Percentiles rank a stretch among this genome's conserved stretches.
Conservation (phyloP, 2,888 invertebrate genomes). For the Coleophora flavipennella region DNA sequence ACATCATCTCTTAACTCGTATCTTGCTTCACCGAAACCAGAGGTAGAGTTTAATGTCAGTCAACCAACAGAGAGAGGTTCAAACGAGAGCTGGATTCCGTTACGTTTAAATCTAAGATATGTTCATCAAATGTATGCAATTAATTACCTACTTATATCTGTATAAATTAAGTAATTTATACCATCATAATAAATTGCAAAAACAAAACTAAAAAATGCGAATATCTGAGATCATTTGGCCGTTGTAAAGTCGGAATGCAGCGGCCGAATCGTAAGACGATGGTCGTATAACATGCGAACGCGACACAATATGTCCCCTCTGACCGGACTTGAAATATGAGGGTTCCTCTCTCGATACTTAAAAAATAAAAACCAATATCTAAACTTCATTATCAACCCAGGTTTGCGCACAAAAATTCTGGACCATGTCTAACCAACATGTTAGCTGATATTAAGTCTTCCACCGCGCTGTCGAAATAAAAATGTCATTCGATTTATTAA, state of each 20-base stretch:
- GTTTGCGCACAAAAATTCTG: constrained; percentile 25
- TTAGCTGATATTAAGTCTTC: constrained; percentile 43
- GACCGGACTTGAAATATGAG: constrained; percentile 55
- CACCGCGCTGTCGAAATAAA: constrained; percentile 32
- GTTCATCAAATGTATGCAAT: no score
- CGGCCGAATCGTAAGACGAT: constrained; percentile 14
- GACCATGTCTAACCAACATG: constrained; percentile 41
- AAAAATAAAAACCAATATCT: constrained; percentile 39
- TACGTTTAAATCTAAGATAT: no score
- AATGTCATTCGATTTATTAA: constrained; percentile 34
- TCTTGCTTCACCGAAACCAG: no score
- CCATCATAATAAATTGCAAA: constrained; percentile 20
- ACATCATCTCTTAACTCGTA: no score
- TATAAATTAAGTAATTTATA: no score
- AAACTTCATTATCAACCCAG: constrained; percentile 33
- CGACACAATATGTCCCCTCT: constrained; percentile 41
- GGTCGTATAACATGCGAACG: constrained; percentile 24
- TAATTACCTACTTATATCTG: no score
- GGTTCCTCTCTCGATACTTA: constrained; percentile 36
- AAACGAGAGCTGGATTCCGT: no score
- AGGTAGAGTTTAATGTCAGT: no score
- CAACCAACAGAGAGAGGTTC: no score
- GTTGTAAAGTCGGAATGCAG: constrained; percentile 18
- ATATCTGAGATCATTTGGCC: constrained; percentile 20
- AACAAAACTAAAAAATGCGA: constrained; percentile 16